phyloP scores from a whole-genome alignment of 2,113 vertebrate species.

The Tetrao urogallus region DNA sequence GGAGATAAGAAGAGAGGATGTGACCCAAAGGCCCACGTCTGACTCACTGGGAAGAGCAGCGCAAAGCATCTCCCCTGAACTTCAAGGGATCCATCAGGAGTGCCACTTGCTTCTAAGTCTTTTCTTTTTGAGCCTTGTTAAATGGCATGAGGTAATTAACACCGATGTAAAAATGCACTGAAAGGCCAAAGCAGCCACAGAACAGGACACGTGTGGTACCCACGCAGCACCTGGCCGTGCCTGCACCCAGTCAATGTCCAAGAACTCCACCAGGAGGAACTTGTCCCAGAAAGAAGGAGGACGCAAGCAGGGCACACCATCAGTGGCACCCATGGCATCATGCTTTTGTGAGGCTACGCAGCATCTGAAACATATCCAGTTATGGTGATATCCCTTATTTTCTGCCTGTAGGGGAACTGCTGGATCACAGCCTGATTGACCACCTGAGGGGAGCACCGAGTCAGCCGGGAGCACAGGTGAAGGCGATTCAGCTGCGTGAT shows the following conservation, averaged over 20 bases:
- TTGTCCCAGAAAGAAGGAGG: background rate
- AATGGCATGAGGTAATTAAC: background rate
- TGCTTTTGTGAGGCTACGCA: fast-evolving
- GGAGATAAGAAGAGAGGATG: background rate
- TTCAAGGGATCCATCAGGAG: background rate
- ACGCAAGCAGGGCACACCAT: background rate
- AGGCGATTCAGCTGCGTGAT: too few relatives aligned
- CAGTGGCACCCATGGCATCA: fast-evolving
- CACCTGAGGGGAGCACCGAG: too few relatives aligned
- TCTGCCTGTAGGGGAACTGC: too few relatives aligned
- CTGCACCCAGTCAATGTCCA: background rate
- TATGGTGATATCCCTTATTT: background rate
- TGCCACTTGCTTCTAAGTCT: background rate
- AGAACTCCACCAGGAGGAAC: background rate
- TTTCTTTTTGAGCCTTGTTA: background rate
- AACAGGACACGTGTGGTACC: fast-evolving
- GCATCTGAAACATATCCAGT: background rate
- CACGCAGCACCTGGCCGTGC: fast-evolving
- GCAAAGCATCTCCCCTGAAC: background rate
- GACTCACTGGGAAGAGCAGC: background rate
- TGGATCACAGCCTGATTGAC: too few relatives aligned
- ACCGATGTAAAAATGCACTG: fast-evolving
- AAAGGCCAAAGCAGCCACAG: fast-evolving
- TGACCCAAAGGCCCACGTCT: background rate
- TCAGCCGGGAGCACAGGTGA: too few relatives aligned